These are phyloP conservation scores for Dolichomitus sp. DNA, from an alignment of 2,888 invertebrate species.

Conservation along the genomic window DNA sequence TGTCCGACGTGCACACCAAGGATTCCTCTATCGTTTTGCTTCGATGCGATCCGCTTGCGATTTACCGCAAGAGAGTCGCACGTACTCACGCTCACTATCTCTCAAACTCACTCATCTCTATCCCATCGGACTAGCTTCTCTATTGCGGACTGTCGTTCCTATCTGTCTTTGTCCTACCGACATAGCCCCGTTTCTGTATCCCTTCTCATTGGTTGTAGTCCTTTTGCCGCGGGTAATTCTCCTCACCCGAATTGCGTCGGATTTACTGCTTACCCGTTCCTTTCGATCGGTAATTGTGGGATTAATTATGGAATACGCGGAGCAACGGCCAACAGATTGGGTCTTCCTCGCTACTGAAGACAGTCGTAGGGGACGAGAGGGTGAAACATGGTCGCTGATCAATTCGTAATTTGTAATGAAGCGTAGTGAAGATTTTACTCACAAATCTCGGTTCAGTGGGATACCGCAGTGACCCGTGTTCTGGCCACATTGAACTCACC, in stretches of 20 bases:
- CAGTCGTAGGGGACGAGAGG: neutral
- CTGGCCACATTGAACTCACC: slow-evolving; percentile 75
- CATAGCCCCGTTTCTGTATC: slow-evolving; percentile 27
- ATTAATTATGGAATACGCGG: slow-evolving; percentile 78
- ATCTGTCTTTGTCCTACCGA: slow-evolving; percentile 43
- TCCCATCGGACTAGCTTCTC: slow-evolving; percentile 31
- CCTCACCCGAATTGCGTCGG: slow-evolving; percentile 67
- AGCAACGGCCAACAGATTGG: slow-evolving; percentile 30
- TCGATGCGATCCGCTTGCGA: slow-evolving; percentile 47
- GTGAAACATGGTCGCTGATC: slow-evolving; percentile 39
- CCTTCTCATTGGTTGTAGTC: slow-evolving; percentile 53
- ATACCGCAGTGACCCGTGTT: slow-evolving; percentile 15
- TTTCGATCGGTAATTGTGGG: slow-evolving; percentile 79
- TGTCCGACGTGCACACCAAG: neutral
- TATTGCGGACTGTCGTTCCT: slow-evolving; percentile 33
- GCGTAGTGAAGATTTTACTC: slow-evolving; percentile 60
- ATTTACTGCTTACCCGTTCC: slow-evolving; percentile 38
- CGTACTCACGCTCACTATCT: slow-evolving; percentile 41
- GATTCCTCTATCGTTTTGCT: slow-evolving; percentile 48
- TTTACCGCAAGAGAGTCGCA: slow-evolving; percentile 57
- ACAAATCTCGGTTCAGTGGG: slow-evolving; percentile 60
- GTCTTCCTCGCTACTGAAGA: slow-evolving; percentile 13
- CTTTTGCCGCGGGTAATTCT: slow-evolving; percentile 73
- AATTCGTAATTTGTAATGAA: slow-evolving; percentile 74
- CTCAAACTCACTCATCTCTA: neutral